phyloP scores from a whole-genome alignment of 2,113 vertebrate species.

The Lathamus discolor region DNA sequence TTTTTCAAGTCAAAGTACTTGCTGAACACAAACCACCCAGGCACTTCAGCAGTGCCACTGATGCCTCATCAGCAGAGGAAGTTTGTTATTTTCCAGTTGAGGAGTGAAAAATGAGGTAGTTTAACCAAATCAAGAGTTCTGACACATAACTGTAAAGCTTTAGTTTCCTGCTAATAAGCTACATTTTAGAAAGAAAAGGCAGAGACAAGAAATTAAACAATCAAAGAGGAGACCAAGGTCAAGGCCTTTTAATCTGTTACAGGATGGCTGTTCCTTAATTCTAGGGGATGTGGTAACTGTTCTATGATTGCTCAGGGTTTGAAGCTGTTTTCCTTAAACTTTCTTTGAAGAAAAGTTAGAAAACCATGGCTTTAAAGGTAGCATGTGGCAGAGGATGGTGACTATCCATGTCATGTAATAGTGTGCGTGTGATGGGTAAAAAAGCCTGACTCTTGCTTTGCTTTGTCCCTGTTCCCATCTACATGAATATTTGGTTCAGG shows the following conservation, averaged over 20 bases:
- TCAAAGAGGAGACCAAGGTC: background rate
- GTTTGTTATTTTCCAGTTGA: background rate
- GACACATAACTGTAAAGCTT: accelerated
- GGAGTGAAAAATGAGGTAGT: background rate
- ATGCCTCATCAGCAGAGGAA: accelerated
- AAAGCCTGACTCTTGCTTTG: background rate
- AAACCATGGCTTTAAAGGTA: background rate
- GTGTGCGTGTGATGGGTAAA: background rate
- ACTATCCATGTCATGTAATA: accelerated
- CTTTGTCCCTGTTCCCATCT: background rate
- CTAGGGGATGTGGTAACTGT: too few species aligned
- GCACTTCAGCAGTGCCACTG: background rate
- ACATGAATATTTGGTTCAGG: background rate
- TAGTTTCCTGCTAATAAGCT: background rate
- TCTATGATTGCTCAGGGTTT: background rate
- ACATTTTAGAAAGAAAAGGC: background rate
- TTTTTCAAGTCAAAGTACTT: background rate
- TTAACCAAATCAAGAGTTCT: background rate
- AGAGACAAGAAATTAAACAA: background rate
- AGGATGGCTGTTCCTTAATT: accelerated
- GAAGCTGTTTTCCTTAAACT: background rate
- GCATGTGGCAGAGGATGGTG: accelerated
- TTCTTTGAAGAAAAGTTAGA: background rate
- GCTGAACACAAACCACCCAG: background rate
- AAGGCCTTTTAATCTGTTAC: background rate